Base-by-base conservation (phyloP, 2,797 vertebrate genomes). In the Helicolenus hilgendorfi region DNA sequence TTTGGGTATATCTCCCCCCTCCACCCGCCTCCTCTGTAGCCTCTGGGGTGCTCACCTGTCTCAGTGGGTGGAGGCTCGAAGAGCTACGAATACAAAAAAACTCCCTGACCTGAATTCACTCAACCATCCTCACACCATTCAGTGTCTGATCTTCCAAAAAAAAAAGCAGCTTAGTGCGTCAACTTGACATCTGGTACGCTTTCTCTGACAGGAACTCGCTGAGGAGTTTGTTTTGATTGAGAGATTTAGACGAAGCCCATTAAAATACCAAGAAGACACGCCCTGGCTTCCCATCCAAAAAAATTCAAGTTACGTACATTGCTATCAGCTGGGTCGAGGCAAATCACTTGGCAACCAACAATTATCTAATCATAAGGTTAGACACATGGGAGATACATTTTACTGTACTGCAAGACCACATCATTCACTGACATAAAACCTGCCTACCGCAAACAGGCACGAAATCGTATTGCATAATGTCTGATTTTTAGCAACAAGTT, bases 21-120 rank as follows among this genome's bases (percentile, higher is more conserved):
- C 45, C 58, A 11, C 62, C 73, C 3, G 2, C 75, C 88, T 87
- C 79, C 85, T 88, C 86, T 4, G 60, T 89, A 92, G 93, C 92
- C 95, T 90, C 91, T 81, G 85, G 89, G 94, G 75, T 78, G 81
- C 91, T 95, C 92, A 94, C 91, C 94, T 93, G 92, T 95, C 91
- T 89, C 74, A 63, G 71, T 80, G 63, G 89, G 82, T 68, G 72
- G 75, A 88, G 81, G 58, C 63, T 64, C 26, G 29, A 86, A 76
- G 74, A 79, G 36, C 67, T 71, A 87, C 11, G 4, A 90, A 88
- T 74, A 79, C 84, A 77, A 60, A 87, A 81, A 82, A 89, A 86
- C 82, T 84, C 81, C 58, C 53, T 90, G 86, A 94, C 89, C 91
- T 79, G 64, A 85, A 84, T 91, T 85, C 60, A 75, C 63, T 91